Base-by-base conservation (phyloP, 2,113 vertebrate species). In the Poeciliopsis prolifica region DNA sequence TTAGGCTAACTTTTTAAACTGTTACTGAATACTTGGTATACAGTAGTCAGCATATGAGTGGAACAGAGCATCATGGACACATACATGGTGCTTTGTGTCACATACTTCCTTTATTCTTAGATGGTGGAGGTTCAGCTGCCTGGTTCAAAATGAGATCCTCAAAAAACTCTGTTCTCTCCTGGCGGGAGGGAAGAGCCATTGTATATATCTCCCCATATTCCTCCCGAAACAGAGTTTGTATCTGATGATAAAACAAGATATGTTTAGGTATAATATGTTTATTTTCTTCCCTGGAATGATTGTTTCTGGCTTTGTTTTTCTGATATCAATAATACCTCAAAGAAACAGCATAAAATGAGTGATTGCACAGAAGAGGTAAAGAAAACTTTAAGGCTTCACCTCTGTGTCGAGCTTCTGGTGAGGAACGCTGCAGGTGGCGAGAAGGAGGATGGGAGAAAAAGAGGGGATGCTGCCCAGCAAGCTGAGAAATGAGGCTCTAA, bases 381-480 rank as follows among this genome's bases (percentile, higher is more conserved):
- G 19, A 3, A 58, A 58, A 48, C 44, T 48, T 22, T 51, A 33
- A 0, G 29, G 29, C 12, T 40, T 81, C 61, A 93, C 91, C 83
- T 93, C 88, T 1, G 80, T 67, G 42, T 86, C 84, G 62, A 92
- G 85, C 19, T 79, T 28, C 1, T 64, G 24, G 5, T 58, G 80
- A 26, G 78, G 60, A 48, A 70, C 0, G 54, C 68, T 93, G 70
- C 93, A 95, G 72, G 96, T 97, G 77, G 96, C 96, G 65, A 97
- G 94, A 9, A 98, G 90, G 70, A 98, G 92, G 86, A 97, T 91
- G 2, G 96, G 96, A 76, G 94, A 93, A 93, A 97, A 96, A 0
- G 96, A 88, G 72, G 96, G 95, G 79, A 97, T 95, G 72, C 93
- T 95, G 70, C 92, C 92, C 72, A 98, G 90, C 14, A 96, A 86